These are phyloP conservation scores for Gavia stellata DNA, from an alignment of 2,113 vertebrate species.

Conservation along the genomic window DNA sequence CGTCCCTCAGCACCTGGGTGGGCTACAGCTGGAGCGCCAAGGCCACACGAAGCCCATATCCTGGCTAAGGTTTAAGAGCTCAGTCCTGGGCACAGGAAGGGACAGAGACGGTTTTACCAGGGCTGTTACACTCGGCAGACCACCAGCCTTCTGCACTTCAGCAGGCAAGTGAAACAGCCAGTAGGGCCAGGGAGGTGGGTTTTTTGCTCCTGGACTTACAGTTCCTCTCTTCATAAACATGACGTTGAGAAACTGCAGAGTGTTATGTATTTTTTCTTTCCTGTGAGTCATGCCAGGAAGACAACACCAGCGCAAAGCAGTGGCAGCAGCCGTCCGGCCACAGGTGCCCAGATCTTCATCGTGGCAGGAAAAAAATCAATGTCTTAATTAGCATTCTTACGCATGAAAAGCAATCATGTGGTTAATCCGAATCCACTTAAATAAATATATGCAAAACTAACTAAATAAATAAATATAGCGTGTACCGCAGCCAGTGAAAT, in stretches of 20 bases:
- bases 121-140: background rate
- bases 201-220: background rate
- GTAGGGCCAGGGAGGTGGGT: fast-evolving
- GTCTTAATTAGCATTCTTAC: background rate
- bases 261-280: background rate
- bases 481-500: background rate
- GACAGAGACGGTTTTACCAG: background rate
- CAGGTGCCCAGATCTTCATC: background rate
- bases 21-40: fast-evolving
- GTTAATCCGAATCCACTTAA: background rate
- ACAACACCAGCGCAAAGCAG: background rate
- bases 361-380: background rate
- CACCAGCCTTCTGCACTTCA: background rate
- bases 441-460: background rate
- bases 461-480: background rate
- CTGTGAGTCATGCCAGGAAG: background rate
- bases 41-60: background rate
- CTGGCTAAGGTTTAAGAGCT: background rate
- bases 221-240: background rate
- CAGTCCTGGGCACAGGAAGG: too few species aligned
- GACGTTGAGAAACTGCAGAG: background rate
- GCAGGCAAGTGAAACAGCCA: background rate
- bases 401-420: background rate
- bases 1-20: fast-evolving
- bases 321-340: fast-evolving